These are phyloP conservation scores for Athene noctua DNA, from an alignment of 2,113 vertebrate genomes.

Conservation along the genomic window DNA sequence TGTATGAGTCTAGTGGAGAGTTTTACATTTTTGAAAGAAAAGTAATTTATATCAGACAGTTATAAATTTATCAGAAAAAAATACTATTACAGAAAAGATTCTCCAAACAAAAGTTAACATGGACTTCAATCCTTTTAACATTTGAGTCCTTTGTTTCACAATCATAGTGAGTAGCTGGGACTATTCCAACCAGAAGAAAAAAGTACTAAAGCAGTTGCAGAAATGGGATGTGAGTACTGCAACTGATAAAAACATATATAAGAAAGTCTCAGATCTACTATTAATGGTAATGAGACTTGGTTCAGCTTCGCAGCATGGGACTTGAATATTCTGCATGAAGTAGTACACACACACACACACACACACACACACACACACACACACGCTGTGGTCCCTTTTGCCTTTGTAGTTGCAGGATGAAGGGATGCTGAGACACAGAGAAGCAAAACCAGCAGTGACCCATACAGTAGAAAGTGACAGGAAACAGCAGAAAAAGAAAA, in stretches of 20 bases:
- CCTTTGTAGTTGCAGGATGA: not conserved
- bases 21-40: not conserved
- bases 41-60: not conserved
- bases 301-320: not conserved
- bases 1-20: not conserved
- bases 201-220: not conserved
- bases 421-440: not conserved
- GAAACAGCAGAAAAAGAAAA: not conserved
- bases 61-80: not conserved
- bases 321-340: not conserved
- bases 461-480: not conserved
- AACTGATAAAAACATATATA: not conserved
- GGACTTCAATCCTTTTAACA: not conserved
- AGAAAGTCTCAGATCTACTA: not conserved
- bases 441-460: not conserved
- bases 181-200: not conserved
- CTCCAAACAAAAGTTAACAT: not conserved
- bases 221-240: not conserved
- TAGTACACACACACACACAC: too few relatives aligned
- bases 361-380: too few relatives aligned
- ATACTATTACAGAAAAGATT: not conserved
- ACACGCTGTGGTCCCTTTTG: fast-evolving
- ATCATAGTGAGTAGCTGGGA: not conserved
- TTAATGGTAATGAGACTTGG: not conserved
- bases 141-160: not conserved